Evolutionary conservation across 2,113 vertebrate species (phyloP), one percentile per base, ranked within the genome.

Genomic region (Cottus gobio): DNA sequence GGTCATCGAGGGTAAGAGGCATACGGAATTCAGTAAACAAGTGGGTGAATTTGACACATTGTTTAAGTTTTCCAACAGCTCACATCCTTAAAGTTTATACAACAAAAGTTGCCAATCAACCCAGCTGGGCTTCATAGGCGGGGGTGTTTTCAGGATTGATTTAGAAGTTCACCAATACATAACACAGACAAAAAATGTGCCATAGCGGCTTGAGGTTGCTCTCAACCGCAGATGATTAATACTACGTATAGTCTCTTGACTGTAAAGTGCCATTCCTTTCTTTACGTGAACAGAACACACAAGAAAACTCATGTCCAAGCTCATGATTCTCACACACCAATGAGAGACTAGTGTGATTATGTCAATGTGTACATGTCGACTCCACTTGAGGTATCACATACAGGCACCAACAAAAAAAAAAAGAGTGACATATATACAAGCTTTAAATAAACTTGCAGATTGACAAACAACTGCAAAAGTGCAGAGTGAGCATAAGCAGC

Each of bases 401-500:
- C 61, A 79, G 37, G 52, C 57, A 75, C 57, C 8, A 28, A 79
- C 44, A 44, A 8, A 52, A 60, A 24, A 9, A 18, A 39, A 31
- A 7, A 28, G n/a, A 57, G 10, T 11, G 22, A 71, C 54, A 70
- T 20, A 46, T 37, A 48, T 46, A 72, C 58, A 81, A 66, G 62
- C 77, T 75, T 62, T 63, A 80, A 79, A 86, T 80, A 92, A 64
- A 87, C 63, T 75, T 79, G 54, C 31, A 3, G 78, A 85, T 30
- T 8, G 12, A 78, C 75, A 78, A 61, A 86, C 73, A 42, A 64
- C 67, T 71, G 75, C 34, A 65, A 82, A 93, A 90, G 84, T 90
- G 90, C 88, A 78, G 73, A 56, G 78, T 67, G 57, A 57, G 85
- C 79, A 89, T 58, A 79, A 89, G 79, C 66, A 76, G 76, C 18